Base-by-base conservation (phyloP, 1,140 invertebrate species). In the Megathymus violae region DNA sequence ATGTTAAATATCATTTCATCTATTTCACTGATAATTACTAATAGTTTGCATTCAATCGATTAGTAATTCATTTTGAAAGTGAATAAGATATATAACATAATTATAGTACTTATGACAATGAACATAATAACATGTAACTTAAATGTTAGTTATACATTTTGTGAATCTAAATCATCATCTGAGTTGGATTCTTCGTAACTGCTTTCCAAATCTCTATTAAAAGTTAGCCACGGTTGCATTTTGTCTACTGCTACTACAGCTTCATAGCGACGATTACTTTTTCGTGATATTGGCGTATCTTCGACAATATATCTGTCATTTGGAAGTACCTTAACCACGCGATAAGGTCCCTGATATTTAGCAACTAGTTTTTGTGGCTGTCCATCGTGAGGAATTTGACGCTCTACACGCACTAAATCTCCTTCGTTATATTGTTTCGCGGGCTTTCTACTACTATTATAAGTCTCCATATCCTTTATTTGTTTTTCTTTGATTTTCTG, bases 291-390 rank as follows among this genome's bases (percentile, higher is more conserved):
- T 19, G 41, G 41, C 3, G 41, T 44, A 19, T 44, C 16, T 44
- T 44, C 41, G 3, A 19, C 16, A 17, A 44, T 7, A 16, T 17
- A 64, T 16, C 62, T 14, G 25, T 56, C 50, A 31, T 64, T 46
- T 16, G 41, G 41, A 3, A 56, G 44, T 14, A 38, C 50, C 25
- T 64, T 56, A 17, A 54, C 9, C 10, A 64, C 10, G 3, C 51
- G 22, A 43, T 64, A 54, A 16, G 62, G 62, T 10, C 62, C 50
- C 40, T 64, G 62, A 38, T 54, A 56, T 56, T 64, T 64, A 5
- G 10, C 14, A 5, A 48, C 50, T 40, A 47, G 27, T 25, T 56
- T 56, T 48, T 56, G 11, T 19, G 62, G 56, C 10, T 56, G 41
- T 25, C 50, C 50, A 40, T 64, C 50, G 16, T 25, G 11, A 25